phyloP scores from a whole-genome alignment of 2,888 invertebrate species.

The Gymnoscelis rufifasciata region DNA sequence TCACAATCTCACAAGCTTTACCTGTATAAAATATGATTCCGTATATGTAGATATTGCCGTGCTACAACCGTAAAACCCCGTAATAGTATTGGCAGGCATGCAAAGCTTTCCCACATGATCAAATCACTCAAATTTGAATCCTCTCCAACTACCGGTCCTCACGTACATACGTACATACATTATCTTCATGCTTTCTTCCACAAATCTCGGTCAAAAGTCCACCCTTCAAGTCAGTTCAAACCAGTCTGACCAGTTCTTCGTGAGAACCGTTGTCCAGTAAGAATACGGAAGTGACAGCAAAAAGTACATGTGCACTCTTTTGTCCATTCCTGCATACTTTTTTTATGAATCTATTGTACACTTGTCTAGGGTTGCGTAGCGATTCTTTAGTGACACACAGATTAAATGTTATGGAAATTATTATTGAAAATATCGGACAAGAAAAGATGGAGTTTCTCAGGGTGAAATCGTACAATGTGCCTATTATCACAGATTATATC shows the following conservation, averaged over 20 bases:
- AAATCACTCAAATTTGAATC: too few relatives aligned
- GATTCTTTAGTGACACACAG: not conserved
- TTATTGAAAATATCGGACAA: too few relatives aligned
- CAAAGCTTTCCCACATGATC: conserved; percentile 19
- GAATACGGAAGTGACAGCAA: conserved; percentile 8
- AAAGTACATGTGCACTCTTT: conserved; percentile 16
- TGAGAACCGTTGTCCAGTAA: conserved; percentile 65
- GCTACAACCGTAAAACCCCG: conserved; percentile 6
- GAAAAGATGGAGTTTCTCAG: too few relatives aligned
- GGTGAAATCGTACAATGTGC: too few relatives aligned
- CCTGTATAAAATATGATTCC: too few relatives aligned
- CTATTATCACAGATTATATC: too few relatives aligned
- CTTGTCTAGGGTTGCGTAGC: conserved; percentile 25
- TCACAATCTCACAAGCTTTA: too few relatives aligned
- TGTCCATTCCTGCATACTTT: conserved; percentile 25
- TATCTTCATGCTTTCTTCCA: conserved; percentile 3
- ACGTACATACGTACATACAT: conserved; percentile 19
- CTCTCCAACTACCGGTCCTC: conserved; percentile 24
- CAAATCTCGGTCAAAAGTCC: conserved; percentile 45
- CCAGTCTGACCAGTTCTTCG: conserved; percentile 35
- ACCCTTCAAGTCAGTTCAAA: conserved; percentile 29
- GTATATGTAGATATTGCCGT: too few relatives aligned
- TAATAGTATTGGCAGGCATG: conserved; percentile 1
- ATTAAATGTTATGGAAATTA: too few relatives aligned
- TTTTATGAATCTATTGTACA: conserved; percentile 15